Base-by-base conservation (phyloP, 2,797 vertebrate genomes). In the Carapus acus region DNA sequence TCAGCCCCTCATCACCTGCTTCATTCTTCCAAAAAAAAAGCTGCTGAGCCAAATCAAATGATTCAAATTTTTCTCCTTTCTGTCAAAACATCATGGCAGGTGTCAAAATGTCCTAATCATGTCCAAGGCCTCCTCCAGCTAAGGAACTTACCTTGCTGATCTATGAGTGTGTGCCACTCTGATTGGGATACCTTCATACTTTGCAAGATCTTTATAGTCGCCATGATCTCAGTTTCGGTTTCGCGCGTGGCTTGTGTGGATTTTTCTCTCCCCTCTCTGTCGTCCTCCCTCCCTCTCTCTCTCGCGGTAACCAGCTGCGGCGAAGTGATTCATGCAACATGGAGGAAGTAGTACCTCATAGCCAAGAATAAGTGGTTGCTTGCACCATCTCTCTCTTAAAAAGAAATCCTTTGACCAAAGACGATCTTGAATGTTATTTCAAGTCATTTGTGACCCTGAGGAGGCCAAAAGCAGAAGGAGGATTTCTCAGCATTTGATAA, bases 201-300 rank as follows among this genome's bases (percentile, higher is more conserved):
- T 7, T 8, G 42, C 9, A 65, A 31, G 17, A 62, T 36, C 48
- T 80, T 70, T 79, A 78, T 80, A 77, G 65, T 45, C 19, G 13
- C 43, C 18, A 19, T 37, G 7, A 9, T 67, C 43, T 77, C 71
- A 16, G 51, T 83, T 85, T 85, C 69, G 9, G 58, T 86, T 85
- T 79, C 73, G 27, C 1, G 8, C 1, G 1, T 48, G 0, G 24
- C 9, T 27, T 1, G 11, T 7, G 43, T 61, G 71, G 45, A 20
- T 58, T 72, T 76, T 71, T 68, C 2, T 37, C 22, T 49, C 24
- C 9, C 24, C 9, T 27, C 9, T 27, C 24, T 27, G 4, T 27
- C 24, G 4, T 27, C 24, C 24, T 5, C 44, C 15, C 44, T 19
- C 24, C 18, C 23, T 51, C 22, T 55, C 45, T 43, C 49, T 51